These are phyloP conservation scores for Panurus biarmicus DNA, from an alignment of 2,113 vertebrate genomes.

Conservation along the genomic window DNA sequence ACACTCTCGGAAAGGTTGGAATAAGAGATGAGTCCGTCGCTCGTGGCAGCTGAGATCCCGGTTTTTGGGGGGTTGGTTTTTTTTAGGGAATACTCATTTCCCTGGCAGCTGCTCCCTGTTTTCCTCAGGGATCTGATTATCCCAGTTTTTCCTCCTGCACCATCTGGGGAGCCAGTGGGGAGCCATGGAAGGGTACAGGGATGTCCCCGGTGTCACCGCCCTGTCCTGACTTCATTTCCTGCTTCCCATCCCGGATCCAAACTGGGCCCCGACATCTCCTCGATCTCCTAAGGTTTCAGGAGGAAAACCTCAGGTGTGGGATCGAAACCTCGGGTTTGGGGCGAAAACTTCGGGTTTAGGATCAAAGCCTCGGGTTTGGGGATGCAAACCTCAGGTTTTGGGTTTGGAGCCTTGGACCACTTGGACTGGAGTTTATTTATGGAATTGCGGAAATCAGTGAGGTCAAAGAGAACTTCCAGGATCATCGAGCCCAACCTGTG, in stretches of 20 bases:
- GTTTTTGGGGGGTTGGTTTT: background rate
- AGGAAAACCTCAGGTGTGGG: background rate
- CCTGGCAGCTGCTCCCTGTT: background rate
- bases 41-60: background rate
- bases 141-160: background rate
- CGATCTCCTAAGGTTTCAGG: background rate
- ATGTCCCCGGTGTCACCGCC: background rate
- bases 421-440: background rate
- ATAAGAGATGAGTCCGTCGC: background rate
- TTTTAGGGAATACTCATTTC: background rate
- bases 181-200: background rate
- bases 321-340: background rate
- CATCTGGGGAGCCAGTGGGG: fast-evolving
- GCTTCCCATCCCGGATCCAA: background rate
- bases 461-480: background rate
- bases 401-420: background rate
- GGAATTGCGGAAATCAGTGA: background rate
- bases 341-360: background rate
- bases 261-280: background rate
- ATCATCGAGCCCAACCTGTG: background rate
- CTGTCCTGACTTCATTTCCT: background rate
- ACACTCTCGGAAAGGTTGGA: fast-evolving
- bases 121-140: background rate
- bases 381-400: background rate
- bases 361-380: background rate